These are phyloP conservation scores for Antedon mediterranea DNA, from an alignment of 53 echinoderm and acorn worm species.

Conservation along the genomic window DNA sequence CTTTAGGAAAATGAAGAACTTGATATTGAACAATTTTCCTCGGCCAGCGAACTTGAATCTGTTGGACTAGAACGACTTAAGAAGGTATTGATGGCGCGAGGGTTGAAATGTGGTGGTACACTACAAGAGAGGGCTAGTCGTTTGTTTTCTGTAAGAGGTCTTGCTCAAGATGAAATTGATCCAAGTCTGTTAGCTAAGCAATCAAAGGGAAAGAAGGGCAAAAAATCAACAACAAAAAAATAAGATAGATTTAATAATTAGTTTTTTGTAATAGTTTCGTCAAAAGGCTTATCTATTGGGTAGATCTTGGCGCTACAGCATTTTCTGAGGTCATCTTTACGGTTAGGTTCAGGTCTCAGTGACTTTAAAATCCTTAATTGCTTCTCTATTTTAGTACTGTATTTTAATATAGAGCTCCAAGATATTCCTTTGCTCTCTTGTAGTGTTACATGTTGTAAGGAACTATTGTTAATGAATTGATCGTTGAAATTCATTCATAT, in stretches of 20 bases:
- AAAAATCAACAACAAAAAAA: neutral
- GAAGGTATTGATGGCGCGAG: constrained; percentile 48
- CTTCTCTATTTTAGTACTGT: no score
- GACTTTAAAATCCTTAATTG: no score
- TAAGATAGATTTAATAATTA: neutral
- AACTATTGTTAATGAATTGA: no score
- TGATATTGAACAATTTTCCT: constrained; percentile 33
- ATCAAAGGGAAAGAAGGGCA: constrained; percentile 45
- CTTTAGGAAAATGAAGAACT: constrained; percentile 17
- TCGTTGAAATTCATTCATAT: no score
- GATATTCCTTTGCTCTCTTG: no score
- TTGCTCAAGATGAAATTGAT: constrained; percentile 55
- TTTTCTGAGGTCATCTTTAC: no score
- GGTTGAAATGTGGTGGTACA: constrained; percentile 90
- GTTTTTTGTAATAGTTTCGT: no score
- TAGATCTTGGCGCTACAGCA: no score
- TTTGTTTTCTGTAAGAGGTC: constrained; percentile 58
- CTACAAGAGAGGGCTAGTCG: constrained; percentile 76
- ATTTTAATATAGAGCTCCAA: no score
- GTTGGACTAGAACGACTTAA: constrained; percentile 68
- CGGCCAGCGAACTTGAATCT: constrained; percentile 41
- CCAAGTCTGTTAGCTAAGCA: constrained; percentile 61
- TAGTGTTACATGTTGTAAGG: no score
- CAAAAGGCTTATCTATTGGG: no score
- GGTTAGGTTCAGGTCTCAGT: no score